These are phyloP conservation scores for Trachythela sp. DNA, from an alignment of 64 coral and sea anemone genomes.

Conservation along the genomic window DNA sequence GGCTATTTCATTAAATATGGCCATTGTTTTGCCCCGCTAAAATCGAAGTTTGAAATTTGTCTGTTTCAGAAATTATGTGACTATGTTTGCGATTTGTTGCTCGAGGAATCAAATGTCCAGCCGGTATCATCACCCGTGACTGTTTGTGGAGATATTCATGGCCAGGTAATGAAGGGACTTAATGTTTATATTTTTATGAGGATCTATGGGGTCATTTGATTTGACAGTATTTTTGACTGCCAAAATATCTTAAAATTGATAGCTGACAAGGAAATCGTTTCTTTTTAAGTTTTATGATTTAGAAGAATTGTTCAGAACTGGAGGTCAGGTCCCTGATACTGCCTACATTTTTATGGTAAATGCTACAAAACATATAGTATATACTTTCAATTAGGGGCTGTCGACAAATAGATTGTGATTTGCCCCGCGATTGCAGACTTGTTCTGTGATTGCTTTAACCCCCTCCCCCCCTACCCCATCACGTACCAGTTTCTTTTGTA, in stretches of 20 bases:
- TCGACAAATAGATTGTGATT: too few species aligned
- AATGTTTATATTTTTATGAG: too few species aligned
- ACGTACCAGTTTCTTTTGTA: too few species aligned
- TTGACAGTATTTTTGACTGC: too few species aligned
- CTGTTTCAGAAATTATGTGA: slow-evolving; percentile 87
- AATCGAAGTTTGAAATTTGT: neutral
- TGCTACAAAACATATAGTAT: too few species aligned
- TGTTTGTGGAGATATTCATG: slow-evolving; percentile 98
- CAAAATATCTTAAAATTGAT: too few species aligned
- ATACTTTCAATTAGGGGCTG: too few species aligned
- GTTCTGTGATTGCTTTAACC: too few species aligned
- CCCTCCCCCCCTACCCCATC: too few species aligned
- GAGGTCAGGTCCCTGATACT: slow-evolving; percentile 95
- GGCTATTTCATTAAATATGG: neutral
- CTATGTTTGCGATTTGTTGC: slow-evolving; percentile 87
- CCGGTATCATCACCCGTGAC: slow-evolving; percentile 97
- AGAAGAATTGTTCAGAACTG: slow-evolving; percentile 93
- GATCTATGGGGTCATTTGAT: too few species aligned
- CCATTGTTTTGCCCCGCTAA: neutral
- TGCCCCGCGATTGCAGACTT: too few species aligned
- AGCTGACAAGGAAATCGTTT: neutral
- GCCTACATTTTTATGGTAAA: slow-evolving; percentile 96
- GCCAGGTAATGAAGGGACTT: slow-evolving; percentile 57
- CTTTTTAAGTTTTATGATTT: slow-evolving; percentile 91
- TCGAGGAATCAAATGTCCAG: slow-evolving; percentile 95